These are phyloP conservation scores for Vultur gryphus DNA, from an alignment of 2,797 vertebrate genomes.

Conservation along the genomic window DNA sequence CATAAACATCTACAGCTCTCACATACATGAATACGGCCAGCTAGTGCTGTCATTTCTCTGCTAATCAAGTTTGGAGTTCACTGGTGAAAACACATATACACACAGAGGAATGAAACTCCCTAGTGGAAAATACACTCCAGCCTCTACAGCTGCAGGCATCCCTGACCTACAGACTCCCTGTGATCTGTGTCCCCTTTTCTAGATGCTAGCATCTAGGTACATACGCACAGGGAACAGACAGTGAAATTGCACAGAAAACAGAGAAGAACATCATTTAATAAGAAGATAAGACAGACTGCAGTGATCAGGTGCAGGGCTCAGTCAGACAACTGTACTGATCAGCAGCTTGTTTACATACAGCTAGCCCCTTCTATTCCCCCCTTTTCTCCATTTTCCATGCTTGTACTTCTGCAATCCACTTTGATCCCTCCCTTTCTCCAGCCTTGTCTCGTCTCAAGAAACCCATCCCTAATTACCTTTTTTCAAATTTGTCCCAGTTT, in stretches of 20 bases:
- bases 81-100: not conserved
- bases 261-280: not conserved
- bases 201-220: not conserved
- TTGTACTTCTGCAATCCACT: not conserved
- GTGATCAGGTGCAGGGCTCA: not conserved
- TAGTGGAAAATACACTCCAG: not conserved
- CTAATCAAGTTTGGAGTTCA: not conserved
- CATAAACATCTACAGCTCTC: not conserved
- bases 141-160: not conserved
- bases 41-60: not conserved
- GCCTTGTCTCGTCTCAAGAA: not conserved
- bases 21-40: not conserved
- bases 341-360: not conserved
- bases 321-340: not conserved
- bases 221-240: not conserved
- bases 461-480: not conserved
- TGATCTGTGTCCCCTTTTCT: not conserved
- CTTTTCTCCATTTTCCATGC: not conserved
- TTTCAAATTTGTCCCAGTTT: not conserved
- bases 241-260: not conserved
- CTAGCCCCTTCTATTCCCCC: not conserved
- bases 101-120: not conserved
- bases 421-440: not conserved
- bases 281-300: not conserved
- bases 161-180: not conserved